Conservation (phyloP, 2,888 invertebrate genomes). For the Drosophila paracracens region DNA sequence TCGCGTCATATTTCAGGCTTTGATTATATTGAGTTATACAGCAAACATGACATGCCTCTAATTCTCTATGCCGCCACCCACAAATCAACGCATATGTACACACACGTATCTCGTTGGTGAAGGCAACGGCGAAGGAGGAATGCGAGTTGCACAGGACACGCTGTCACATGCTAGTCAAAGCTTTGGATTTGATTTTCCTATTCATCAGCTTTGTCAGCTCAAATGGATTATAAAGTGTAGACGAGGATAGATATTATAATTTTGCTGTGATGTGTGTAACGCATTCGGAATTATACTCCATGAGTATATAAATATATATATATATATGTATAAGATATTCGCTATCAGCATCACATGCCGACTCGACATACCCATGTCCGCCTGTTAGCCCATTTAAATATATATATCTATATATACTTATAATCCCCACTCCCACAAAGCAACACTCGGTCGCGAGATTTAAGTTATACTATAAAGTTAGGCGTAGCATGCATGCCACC, state of each 20-base stretch:
- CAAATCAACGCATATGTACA: background rate
- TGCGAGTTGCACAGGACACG: slow-evolving; percentile 13
- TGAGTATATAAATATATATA: background rate
- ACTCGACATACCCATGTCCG: background rate
- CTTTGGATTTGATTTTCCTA: slow-evolving; percentile 39
- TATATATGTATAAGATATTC: background rate
- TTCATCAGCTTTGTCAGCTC: slow-evolving; percentile 70
- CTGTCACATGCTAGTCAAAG: slow-evolving; percentile 30
- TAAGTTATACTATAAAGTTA: background rate
- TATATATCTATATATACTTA: no score
- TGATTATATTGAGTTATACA: slow-evolving; percentile 15
- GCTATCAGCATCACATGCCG: background rate
- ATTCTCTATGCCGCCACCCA: slow-evolving; percentile 5
- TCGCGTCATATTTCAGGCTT: background rate
- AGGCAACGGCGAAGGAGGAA: slow-evolving; percentile 1
- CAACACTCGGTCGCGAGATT: background rate
- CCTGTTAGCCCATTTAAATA: no score
- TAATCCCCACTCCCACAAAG: background rate
- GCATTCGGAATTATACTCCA: background rate
- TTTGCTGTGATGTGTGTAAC: background rate
- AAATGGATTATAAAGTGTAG: background rate
- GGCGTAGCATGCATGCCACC: background rate
- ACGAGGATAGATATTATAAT: background rate
- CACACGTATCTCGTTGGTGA: slow-evolving; percentile 5
- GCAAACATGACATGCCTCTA: slow-evolving; percentile 5